Evolutionary conservation across 2,113 vertebrate genomes (phyloP), one percentile per base, ranked within the genome.

Genomic region (Zosterops lateralis): DNA sequence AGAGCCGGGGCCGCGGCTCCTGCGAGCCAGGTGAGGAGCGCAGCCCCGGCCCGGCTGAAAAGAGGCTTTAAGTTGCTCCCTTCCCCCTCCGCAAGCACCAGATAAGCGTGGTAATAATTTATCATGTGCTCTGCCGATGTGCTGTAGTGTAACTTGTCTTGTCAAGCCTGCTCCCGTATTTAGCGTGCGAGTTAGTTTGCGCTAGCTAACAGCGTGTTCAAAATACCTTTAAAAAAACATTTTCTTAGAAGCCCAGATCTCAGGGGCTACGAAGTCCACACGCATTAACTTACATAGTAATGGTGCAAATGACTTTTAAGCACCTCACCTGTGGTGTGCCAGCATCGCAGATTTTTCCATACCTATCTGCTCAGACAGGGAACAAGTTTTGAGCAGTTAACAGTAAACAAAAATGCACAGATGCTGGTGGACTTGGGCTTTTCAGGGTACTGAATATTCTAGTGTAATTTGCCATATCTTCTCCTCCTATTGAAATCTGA

Each of bases 71-170:
- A 14, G 31, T 31, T 48, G 45, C 53, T 82, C 82, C 85, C 75
- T 82, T 79, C 50, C 85, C 62, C 56, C 83, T 47, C 38, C 14
- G 21, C 50, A 5, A 60, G 2, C 12, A 24, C 40, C 68, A 56
- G 53, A 93, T 85, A 67, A 51, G n/a, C 29, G 2, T 3, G 48
- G 48, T 60, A 48, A 32, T 90, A 65, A 68, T 48, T 82, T 94
- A 71, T 78, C 80, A 6, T 81, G 84, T 60, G 77, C 45, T 77
- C 36, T 18, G 78, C 78, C 20, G 72, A 2, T 73, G 90, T 32
- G 94, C 60, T 90, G 71, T 74, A 53, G 62, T 9, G 31, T 34
- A 65, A 79, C 91, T 89, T 92, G 95, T 74, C 72, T 64, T 92
- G 86, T 92, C 90, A 79, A 82, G 94, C 71, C 94, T 90, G 53